Conservation (phyloP, 2,888 invertebrate genomes). For the Conchocele bisecta region DNA sequence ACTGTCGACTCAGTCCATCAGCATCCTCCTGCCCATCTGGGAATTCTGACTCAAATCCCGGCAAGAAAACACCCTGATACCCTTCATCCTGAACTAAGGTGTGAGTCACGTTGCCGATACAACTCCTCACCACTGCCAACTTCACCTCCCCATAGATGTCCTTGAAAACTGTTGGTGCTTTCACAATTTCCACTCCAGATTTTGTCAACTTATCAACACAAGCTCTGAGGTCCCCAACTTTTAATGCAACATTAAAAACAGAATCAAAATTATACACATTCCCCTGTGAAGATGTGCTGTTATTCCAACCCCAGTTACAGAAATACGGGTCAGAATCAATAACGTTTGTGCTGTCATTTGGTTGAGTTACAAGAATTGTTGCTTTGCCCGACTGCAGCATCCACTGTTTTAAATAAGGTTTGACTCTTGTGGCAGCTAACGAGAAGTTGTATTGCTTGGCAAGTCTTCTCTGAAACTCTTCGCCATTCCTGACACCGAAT, state of each 20-base stretch:
- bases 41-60: slow-evolving; percentile 75
- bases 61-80: slow-evolving; percentile 82
- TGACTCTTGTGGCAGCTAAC: slow-evolving; percentile 63
- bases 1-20: too few species aligned
- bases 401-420: slow-evolving; percentile 66
- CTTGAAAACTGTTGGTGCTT: slow-evolving; percentile 65
- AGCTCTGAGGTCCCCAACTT: slow-evolving; percentile 77
- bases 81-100: slow-evolving; percentile 82
- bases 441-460: slow-evolving; percentile 72
- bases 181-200: slow-evolving; percentile 74
- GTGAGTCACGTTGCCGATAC: slow-evolving; percentile 83
- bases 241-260: slow-evolving; percentile 83
- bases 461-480: slow-evolving; percentile 66
- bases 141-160: slow-evolving; percentile 78
- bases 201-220: slow-evolving; percentile 65
- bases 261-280: slow-evolving; percentile 70
- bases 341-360: slow-evolving; percentile 14
- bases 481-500: slow-evolving; percentile 77
- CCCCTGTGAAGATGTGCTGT: not conserved
- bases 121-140: slow-evolving; percentile 81
- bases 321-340: slow-evolving; percentile 41
- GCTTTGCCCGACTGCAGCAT: slow-evolving; percentile 73
- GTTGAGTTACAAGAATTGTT: slow-evolving; percentile 76
- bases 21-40: slow-evolving; percentile 1
- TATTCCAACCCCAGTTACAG: slow-evolving; percentile 17